Conservation (phyloP, 2,888 invertebrate genomes). For the Sisyra terminalis region DNA sequence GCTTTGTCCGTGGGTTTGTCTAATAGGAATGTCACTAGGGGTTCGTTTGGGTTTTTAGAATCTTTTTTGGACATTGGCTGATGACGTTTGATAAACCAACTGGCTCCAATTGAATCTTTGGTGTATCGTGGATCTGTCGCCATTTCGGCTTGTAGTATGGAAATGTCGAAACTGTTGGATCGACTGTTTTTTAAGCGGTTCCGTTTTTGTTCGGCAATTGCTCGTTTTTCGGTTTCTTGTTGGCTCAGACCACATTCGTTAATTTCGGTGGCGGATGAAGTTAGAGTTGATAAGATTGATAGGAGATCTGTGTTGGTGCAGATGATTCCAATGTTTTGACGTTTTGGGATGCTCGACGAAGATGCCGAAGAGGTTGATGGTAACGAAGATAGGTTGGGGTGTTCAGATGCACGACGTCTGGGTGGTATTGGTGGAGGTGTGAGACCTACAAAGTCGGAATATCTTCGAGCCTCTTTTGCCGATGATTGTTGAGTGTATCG, state of each 20-base stretch:
- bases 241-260: slow-evolving; percentile 40
- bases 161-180: slow-evolving; percentile 73
- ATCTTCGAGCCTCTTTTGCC: slow-evolving; percentile 28
- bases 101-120: slow-evolving; percentile 29
- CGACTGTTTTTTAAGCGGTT: slow-evolving; percentile 49
- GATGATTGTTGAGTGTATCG: slow-evolving; percentile 35
- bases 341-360: slow-evolving; percentile 15
- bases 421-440: slow-evolving; percentile 43
- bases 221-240: slow-evolving; percentile 10
- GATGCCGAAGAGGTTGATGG: slow-evolving; percentile 11
- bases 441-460: slow-evolving; percentile 53
- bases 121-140: slow-evolving; percentile 10
- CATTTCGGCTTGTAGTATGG: slow-evolving; percentile 38
- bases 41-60: slow-evolving; percentile 31
- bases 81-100: slow-evolving; percentile 64
- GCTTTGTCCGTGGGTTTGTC: slow-evolving; percentile 36
- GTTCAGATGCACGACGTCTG: slow-evolving; percentile 54
- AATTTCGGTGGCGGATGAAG: slow-evolving; percentile 68
- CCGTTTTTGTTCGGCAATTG: slow-evolving; percentile 31
- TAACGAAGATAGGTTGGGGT: slow-evolving; percentile 35
- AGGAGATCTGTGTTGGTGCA: slow-evolving; percentile 70
- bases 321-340: slow-evolving; percentile 40
- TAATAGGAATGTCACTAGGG: slow-evolving; percentile 35
- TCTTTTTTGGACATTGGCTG: slow-evolving; percentile 50
- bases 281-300: slow-evolving; percentile 59